Evolutionary conservation across 2,888 invertebrate species (phyloP), one percentile per base, ranked within the genome.

Genomic region (Acleris literana): DNA sequence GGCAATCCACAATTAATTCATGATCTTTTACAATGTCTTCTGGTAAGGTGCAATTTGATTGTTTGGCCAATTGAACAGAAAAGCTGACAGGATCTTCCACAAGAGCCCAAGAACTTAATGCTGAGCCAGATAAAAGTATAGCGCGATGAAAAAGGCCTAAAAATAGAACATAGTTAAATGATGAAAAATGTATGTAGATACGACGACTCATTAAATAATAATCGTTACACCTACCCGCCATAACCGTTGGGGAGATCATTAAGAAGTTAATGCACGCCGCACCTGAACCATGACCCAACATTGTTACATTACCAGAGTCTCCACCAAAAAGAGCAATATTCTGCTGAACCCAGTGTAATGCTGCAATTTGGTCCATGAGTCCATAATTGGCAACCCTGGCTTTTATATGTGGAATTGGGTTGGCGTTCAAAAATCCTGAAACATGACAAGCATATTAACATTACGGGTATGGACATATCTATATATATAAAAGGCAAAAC

Each of bases 201-300:
- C 33, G 33, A 33, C 9, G 16, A 5, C n/a, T 16, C 7, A 44
- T n/a, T n/a, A 16, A 43, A 22, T 43, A 46, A 53, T 25, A 17
- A 33, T 18, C 18, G 46, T 33, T 44, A 72, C 39, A 39, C 82
- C 79, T 72, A 95, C 95, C 95, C 71, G 93, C 94, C 83, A 95
- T 94, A 71, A 99, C 98, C 57, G 98, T 97, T 0, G 99, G 98
- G 9, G 99, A 99, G 69, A 99, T 97, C 96, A 99, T 98, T 53
- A 99, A 95, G 82, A 99, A 97, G 88, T 99, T 98, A 73, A 99
- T 99, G 82, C 99, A 97, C 0, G 99, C 98, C 0, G 99, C 99
- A 0, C 99, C 99, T 1, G 98, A 97, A 0, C 99, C 99, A 81
- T 99, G 99, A 0, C 99, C 99, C 70, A 98, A 95, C 81, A 99